Evolutionary conservation across 1,140 invertebrate species (phyloP), one percentile per base, ranked within the genome.

Genomic region (Leptopilina boulardi): DNA sequence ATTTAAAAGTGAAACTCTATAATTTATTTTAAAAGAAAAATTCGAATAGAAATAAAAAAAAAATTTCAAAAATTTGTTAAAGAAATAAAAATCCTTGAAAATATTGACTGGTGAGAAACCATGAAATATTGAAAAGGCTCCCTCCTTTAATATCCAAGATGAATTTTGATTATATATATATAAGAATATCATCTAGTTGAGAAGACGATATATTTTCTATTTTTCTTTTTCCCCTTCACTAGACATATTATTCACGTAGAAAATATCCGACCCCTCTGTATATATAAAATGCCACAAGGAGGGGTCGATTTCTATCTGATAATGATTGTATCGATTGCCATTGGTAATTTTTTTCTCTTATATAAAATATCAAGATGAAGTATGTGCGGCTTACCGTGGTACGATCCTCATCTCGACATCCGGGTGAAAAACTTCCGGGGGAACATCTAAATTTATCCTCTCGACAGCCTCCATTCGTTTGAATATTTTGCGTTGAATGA

Each of bases 361-460:
- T 66, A 15, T 23, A 11, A 26, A 59, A 15, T 18, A 51, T 51
- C 0, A 51, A 51, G 34, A 38, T 38, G 34, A 38, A 38, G 8
- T 38, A 0, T 38, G 34, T 38, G 59, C n/a, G 26, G 26, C 59
- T 34, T n/a, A 66, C 59, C 59, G 59, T 30, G 59, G 47, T 47
- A 18, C 83, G 84, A 15, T 89, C 88, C 30, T 90, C 89, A 4
- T 91, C 89, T 66, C 87, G 80, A 74, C 83, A 89, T 18, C 85
- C 85, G 3, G 88, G 82, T 18, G 88, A 90, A n/a, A 88, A 76
- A 51, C 89, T 90, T 59, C 88, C 87, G 1, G 88, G 86, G 11
- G 88, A 89, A 70, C 88, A 90, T 73, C 86, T 81, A 76, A 88
- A 89, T 84, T 90, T 89, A 30, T 90, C 88, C 6, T 89, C 88